A percentile compares a stretch with the other conserved stretches of the same genome.
These are phyloP conservation scores for Dinothrombium tinctorium DNA, from an alignment of 1,140 invertebrate species.

Conservation along the genomic window DNA sequence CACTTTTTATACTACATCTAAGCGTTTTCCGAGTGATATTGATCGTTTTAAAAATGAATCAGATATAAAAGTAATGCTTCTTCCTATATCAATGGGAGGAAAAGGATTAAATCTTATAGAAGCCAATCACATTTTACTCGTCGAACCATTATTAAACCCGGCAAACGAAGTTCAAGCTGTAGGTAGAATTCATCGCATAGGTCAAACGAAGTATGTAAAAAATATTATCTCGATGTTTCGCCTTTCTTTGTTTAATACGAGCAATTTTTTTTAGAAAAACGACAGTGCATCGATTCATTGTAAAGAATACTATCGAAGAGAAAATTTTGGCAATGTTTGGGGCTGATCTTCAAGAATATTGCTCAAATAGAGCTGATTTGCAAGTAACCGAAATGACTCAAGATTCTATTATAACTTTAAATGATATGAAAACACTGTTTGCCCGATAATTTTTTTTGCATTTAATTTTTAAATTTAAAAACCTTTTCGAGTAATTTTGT, in stretches of 20 bases:
- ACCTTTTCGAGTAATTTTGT: no score
- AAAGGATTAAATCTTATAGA: constrained; percentile 57
- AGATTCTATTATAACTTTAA: no score
- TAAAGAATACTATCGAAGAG: constrained; percentile 42
- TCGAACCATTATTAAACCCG: constrained; percentile 47
- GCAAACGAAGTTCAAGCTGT: constrained; percentile 50
- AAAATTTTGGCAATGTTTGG: constrained; percentile 25
- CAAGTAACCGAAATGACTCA: no score
- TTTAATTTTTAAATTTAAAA: no score
- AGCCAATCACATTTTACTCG: constrained; percentile 47
- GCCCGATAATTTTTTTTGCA: no score
- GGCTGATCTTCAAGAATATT: no score
- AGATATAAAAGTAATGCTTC: constrained; percentile 28
- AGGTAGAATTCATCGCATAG: constrained; percentile 49
- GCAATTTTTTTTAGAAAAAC: constrained; percentile 23
- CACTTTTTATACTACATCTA: constrained; percentile 1
- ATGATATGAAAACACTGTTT: no score
- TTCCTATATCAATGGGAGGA: constrained; percentile 38
- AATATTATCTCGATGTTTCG: not conserved
- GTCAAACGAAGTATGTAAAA: constrained; percentile 35
- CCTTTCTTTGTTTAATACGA: not conserved
- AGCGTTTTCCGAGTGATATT: not conserved
- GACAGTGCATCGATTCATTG: constrained; percentile 38
- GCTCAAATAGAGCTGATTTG: no score
- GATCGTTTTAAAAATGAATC: not conserved